Evolutionary conservation across 2,113 vertebrate species (phyloP).

Genomic region (Odobenus rosmarus): DNA sequence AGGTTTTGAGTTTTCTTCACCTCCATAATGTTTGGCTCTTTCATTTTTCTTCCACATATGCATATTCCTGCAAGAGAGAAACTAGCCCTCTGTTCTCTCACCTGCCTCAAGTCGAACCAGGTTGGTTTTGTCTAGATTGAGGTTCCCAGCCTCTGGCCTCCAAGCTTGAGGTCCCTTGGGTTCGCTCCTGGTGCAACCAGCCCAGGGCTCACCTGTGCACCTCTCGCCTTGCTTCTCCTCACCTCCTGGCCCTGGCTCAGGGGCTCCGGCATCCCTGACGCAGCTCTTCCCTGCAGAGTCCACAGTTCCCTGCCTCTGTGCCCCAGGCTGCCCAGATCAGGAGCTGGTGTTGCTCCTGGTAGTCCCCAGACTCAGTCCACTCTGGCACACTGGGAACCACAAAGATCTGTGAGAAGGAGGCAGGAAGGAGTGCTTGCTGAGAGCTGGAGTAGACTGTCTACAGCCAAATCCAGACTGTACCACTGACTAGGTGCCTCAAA

Average conservation of each 20-base stretch:
- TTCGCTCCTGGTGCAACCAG: neutral
- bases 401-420: neutral
- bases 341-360: neutral
- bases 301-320: neutral
- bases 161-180: neutral
- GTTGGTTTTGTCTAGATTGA: neutral
- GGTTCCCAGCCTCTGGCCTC: neutral
- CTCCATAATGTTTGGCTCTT: neutral
- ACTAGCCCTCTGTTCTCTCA: neutral
- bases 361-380: neutral
- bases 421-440: neutral
- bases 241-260: neutral
- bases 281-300: neutral
- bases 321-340: neutral
- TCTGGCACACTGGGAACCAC: neutral
- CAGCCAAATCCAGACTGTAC: neutral
- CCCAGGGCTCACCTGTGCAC: too few relatives aligned
- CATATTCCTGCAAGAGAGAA: neutral
- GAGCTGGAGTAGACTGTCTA: rapidly evolving
- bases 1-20: neutral
- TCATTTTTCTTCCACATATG: neutral
- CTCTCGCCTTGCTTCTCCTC: neutral
- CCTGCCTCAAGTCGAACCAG: neutral
- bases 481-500: neutral
- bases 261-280: neutral